phyloP scores from a whole-genome alignment of 2,888 invertebrate species.

The Epicampocera succincta region DNA sequence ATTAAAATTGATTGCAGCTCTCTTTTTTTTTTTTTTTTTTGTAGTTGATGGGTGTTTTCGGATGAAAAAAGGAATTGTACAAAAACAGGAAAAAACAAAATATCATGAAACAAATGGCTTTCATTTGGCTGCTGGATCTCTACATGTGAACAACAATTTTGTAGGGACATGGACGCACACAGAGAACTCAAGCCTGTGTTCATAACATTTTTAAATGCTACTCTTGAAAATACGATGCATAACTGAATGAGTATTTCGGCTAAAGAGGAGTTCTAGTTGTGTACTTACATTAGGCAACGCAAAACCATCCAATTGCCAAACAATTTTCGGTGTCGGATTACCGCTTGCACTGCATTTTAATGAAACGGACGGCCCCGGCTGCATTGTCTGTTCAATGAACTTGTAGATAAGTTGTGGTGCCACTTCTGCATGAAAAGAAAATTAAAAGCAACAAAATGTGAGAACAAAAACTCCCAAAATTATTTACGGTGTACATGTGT shows the following conservation, averaged over 20 bases:
- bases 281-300: slow-evolving; percentile 84
- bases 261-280: slow-evolving; percentile 11
- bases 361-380: slow-evolving; percentile 89
- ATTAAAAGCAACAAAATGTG: slow-evolving; percentile 30
- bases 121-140: neutral
- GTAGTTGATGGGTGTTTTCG: slow-evolving; percentile 3
- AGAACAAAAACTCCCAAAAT: slow-evolving; percentile 1
- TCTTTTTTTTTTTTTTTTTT: slow-evolving; percentile 13
- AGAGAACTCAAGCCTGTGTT: neutral
- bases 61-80: neutral
- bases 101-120: slow-evolving; percentile 3
- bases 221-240: neutral
- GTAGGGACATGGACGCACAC: neutral
- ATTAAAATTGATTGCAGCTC: slow-evolving; percentile 63
- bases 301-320: slow-evolving; percentile 89
- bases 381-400: slow-evolving; percentile 90
- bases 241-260: neutral
- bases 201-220: no score
- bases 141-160: slow-evolving; percentile 16
- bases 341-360: slow-evolving; percentile 89
- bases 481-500: no score
- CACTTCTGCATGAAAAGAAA: slow-evolving; percentile 84
- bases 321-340: slow-evolving; percentile 89
- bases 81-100: neutral
- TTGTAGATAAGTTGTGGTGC: slow-evolving; percentile 88